Conservation (phyloP, 1,140 invertebrate species). For the Papilio polytes region DNA sequence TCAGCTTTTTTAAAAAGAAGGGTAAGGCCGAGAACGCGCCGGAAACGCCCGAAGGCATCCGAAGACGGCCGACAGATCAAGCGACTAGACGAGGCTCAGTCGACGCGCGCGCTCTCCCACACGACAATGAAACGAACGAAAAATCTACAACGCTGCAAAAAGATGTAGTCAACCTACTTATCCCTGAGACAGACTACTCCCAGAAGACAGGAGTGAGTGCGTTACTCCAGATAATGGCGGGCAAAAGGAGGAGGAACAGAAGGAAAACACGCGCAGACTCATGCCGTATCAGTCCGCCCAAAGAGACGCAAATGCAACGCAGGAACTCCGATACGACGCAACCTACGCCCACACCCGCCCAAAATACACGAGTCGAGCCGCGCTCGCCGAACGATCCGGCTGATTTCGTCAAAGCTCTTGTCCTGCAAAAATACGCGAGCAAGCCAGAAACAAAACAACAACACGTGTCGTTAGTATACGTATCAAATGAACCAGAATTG, state of each 20-base stretch:
- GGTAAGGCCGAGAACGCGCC: conserved; percentile 62
- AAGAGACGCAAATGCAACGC: conserved; percentile 58
- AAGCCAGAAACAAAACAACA: conserved; percentile 58
- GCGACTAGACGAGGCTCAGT: conserved; percentile 53
- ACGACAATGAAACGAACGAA: conserved; percentile 64
- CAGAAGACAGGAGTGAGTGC: conserved; percentile 68
- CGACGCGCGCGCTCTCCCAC: conserved; percentile 58
- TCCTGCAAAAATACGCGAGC: conserved; percentile 75
- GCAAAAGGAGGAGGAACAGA: conserved; percentile 63
- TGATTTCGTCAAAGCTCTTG: conserved; percentile 71
- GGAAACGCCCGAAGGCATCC: conserved; percentile 57
- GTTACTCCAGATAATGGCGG: conserved; percentile 71
- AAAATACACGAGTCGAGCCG: conserved; percentile 63
- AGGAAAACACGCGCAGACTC: conserved; percentile 60
- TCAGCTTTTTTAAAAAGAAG: conserved; percentile 77
- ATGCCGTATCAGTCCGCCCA: conserved; percentile 55
- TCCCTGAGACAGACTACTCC: conserved; percentile 70
- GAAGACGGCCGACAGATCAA: conserved; percentile 55
- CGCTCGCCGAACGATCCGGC: conserved; percentile 58
- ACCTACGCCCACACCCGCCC: conserved; percentile 57
- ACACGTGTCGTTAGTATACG: conserved; percentile 77
- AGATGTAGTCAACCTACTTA: conserved; percentile 76
- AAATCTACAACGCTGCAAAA: conserved; percentile 57
- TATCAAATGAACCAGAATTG: conserved; percentile 59
- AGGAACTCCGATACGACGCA: conserved; percentile 49